Base-by-base conservation (phyloP, 1,140 invertebrate species). In the Bombus cullumanus region DNA sequence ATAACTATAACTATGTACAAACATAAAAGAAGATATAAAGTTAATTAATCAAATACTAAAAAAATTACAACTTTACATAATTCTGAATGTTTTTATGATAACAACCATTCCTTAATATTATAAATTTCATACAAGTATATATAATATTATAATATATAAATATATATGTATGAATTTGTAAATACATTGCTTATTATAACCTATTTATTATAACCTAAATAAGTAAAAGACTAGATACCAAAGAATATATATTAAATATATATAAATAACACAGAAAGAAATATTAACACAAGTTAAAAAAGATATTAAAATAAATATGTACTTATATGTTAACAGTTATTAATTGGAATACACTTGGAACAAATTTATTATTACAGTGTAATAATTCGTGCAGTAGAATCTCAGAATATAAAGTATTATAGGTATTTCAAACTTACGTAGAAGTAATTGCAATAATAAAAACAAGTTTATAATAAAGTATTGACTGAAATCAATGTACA, bases 401-500 rank as follows among this genome's bases (percentile, higher is more conserved):
- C 4, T 18, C 68, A 76, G 28, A 28, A 69, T 28, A 37, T 53
- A 34, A 47, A 77, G 8, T 57, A 68, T 57, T 31, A 15, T 34
- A 68, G 1, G 5, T 28, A 31, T 12, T 57, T 69, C 39, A 41
- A 47, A 83, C 43, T 83, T 47, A 83, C 62, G 5, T 12, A 41
- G 37, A 53, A 76, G 13, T 25, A 75, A 6, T 47, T 59, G 37
- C 3, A 37, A 66, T 39, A 81, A 43, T n/a, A 34, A 39, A 77
- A 69, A 77, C 28, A 68, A 31, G 18, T 3, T 57, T 77, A 69
- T 53, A 13, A 31, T 43, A 83, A 83, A 77, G 39, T 83, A 77
- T 77, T 83, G 13, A 39, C 8, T 83, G 5, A 31, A 77, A 47
- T 31, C 31, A 83, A 69, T 39, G n/a, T 77, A 57, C 37, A 68